Conservation (phyloP, 2,888 invertebrate species). For the Clunio marinus region DNA sequence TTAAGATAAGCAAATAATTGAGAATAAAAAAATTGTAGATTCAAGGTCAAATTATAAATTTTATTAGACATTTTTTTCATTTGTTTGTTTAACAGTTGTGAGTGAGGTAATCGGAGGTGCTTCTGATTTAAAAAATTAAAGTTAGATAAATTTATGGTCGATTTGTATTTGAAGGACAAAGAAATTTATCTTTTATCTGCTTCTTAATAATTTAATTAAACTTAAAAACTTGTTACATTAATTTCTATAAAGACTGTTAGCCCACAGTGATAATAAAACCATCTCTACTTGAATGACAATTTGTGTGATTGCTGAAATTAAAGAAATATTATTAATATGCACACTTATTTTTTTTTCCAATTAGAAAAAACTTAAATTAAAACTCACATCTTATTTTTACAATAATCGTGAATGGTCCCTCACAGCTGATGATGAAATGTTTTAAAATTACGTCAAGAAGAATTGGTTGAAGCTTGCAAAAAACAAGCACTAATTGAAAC, state of each 20-base stretch:
- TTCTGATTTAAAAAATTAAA: too few species aligned
- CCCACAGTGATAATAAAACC: constrained; percentile 32
- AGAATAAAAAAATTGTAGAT: too few species aligned
- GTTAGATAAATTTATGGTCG: too few species aligned
- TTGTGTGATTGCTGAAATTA: constrained; percentile 31
- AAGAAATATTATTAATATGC: not conserved
- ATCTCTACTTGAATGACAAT: constrained; percentile 20
- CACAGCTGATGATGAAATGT: not conserved
- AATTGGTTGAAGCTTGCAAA: constrained; percentile 31
- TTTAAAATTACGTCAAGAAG: constrained; percentile 22
- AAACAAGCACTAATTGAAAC: constrained; percentile 32
- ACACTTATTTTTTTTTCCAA: not conserved
- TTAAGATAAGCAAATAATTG: too few species aligned
- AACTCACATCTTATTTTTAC: constrained; percentile 23
- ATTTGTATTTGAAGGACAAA: too few species aligned
- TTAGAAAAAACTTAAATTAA: too few species aligned
- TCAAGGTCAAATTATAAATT: too few species aligned
- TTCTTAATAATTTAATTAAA: too few species aligned
- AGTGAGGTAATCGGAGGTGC: too few species aligned
- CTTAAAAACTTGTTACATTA: not conserved
- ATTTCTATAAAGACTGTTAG: constrained; percentile 8
- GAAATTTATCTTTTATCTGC: too few species aligned
- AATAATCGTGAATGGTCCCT: not conserved
- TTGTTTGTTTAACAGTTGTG: too few species aligned
- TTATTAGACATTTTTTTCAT: too few species aligned